Percentiles rank a stretch among this genome's conserved stretches.
These are phyloP conservation scores for Porphyrio hochstetteri DNA, from an alignment of 2,113 vertebrate species.

Conservation along the genomic window DNA sequence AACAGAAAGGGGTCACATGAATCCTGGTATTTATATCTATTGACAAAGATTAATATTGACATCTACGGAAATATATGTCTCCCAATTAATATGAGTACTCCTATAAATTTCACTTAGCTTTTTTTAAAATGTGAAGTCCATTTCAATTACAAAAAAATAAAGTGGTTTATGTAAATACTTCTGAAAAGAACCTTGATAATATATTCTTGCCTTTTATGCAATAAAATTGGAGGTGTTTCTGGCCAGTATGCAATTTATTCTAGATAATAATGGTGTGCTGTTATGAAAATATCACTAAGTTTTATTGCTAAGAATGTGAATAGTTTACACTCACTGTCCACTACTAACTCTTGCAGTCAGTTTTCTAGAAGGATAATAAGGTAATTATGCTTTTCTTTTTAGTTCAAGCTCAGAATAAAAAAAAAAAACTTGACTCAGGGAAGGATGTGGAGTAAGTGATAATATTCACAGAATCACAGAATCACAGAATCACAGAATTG, in stretches of 20 bases:
- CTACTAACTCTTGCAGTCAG: background rate
- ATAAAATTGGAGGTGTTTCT: background rate
- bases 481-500: too few species aligned
- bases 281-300: background rate
- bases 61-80: background rate
- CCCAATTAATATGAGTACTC: background rate
- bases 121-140: background rate
- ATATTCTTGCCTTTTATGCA: background rate
- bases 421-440: background rate
- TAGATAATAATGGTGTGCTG: background rate
- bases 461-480: too few species aligned
- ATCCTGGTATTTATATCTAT: background rate
- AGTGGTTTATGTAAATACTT: background rate
- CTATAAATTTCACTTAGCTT: background rate
- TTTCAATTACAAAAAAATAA: background rate
- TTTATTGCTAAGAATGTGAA: background rate
- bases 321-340: background rate
- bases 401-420: background rate
- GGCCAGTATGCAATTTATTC: background rate
- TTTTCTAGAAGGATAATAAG: background rate
- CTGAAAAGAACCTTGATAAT: background rate
- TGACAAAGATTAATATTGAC: background rate
- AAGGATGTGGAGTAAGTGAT: background rate
- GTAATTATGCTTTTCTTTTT: background rate
- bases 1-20: background rate